Base-by-base conservation (phyloP, 2,797 vertebrate genomes). In the Scleropages formosus region DNA sequence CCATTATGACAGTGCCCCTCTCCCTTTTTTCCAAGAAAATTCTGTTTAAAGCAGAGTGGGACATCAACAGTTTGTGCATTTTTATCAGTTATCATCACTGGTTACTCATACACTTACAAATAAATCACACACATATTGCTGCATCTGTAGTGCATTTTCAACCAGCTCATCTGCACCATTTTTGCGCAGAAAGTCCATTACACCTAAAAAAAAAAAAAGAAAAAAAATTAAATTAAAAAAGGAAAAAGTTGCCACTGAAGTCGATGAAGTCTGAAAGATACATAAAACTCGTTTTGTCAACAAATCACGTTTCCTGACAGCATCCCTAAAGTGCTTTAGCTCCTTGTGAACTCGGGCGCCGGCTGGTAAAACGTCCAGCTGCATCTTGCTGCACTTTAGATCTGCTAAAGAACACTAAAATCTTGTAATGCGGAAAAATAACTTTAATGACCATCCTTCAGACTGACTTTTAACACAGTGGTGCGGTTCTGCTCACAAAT, bases 381-480 rank as follows among this genome's bases (percentile, higher is more conserved):
- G 8, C 24, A 31, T 71, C 49, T 31, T 51, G 31, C 22, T 31
- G 68, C 68, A 71, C 68, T 71, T 71, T 58, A 13, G 53, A 71
- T 58, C 68, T 53, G 68, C 51, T 71, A 51, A 39, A 58, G 51
- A 71, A 71, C 22, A 58, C 26, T 51, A 49, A 71, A 58, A 51
- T 49, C 49, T 47, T 71, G 51, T 58, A 71, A 71, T 51, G 68
- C 71, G 22, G 15, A 71, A 26, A 31, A 58, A 56, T 71, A 71
- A 56, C 51, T 71, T 58, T 58, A 71, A 71, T 71, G 51, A 26
- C 49, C 49, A 15, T 47, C 47, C 47, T 53, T 49, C 67, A 9
- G 6, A 44, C 65, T 7, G n/a, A 8, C 51, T 71, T 58, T 51
- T 71, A 70, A 70, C 53, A 49, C 68, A 18, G 68, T 1, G 46